Percentiles rank a stretch among this genome's conserved stretches.
phyloP scores from a whole-genome alignment of 2,797 vertebrate species.

The Eurystomus glaucurus region DNA sequence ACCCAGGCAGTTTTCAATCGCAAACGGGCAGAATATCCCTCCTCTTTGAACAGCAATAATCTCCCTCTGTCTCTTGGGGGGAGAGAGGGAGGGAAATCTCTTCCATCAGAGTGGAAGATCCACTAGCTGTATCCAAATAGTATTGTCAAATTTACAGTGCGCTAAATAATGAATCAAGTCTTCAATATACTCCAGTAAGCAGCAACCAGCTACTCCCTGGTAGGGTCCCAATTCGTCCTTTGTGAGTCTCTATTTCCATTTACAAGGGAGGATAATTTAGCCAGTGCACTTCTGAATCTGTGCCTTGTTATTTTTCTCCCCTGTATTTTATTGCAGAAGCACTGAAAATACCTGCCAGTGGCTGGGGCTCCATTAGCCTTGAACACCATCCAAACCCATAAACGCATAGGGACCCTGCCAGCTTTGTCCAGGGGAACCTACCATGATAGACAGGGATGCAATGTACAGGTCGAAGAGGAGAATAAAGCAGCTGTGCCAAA shows the following conservation, averaged over 20 bases:
- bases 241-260: neutral
- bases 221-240: neutral
- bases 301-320: neutral
- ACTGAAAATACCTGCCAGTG: neutral
- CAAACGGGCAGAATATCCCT: slow-evolving; percentile 39
- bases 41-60: slow-evolving; percentile 51
- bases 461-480: neutral
- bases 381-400: neutral
- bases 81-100: neutral
- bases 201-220: neutral
- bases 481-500: neutral
- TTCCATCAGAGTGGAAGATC: slow-evolving; percentile 29
- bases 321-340: neutral
- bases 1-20: neutral
- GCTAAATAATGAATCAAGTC: slow-evolving; percentile 47
- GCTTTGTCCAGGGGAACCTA: neutral
- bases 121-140: slow-evolving; percentile 21
- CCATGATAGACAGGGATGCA: accelerated
- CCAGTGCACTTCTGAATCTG: neutral
- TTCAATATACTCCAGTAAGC: neutral
- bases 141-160: neutral
- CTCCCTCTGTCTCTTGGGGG: neutral
- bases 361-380: neutral
- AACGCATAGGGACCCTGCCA: neutral
- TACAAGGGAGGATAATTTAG: neutral